Evolutionary conservation across 1,140 invertebrate species (phyloP).

Genomic region (Doryteuthis pealeii): DNA sequence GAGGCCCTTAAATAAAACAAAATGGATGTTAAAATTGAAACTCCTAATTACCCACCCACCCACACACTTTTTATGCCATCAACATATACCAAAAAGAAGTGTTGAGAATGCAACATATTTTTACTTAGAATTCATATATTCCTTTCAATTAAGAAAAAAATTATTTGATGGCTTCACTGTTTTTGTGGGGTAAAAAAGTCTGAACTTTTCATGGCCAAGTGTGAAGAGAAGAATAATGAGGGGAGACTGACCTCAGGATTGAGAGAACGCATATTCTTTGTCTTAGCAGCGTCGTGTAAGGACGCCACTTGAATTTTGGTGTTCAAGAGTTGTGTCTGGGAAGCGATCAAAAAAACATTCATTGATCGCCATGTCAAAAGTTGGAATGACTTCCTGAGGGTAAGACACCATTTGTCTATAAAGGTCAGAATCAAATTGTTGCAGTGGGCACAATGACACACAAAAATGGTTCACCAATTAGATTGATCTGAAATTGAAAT

Average conservation of each 20-base stretch:
- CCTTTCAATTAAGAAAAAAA: no score
- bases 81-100: no score
- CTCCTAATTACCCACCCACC: no score
- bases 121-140: no score
- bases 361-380: conserved; percentile 95
- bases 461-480: conserved; percentile 88
- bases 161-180: no score
- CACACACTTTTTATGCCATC: no score
- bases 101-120: no score
- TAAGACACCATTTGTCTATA: conserved; percentile 92
- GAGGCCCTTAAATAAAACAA: no score
- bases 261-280: conserved; percentile 90
- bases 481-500: conserved; percentile 71
- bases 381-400: conserved; percentile 97
- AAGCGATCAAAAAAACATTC: conserved; percentile 93
- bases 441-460: conserved; percentile 92
- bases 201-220: no score
- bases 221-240: no score
- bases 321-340: conserved; percentile 80
- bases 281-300: conserved; percentile 92
- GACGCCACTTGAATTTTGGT: conserved; percentile 97
- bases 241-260: conserved; percentile 96
- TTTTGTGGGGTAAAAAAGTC: no score
- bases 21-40: no score
- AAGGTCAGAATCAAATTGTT: conserved; percentile 82